phyloP scores from a whole-genome alignment of 2,888 invertebrate genomes.

The Ditula angustiorana region DNA sequence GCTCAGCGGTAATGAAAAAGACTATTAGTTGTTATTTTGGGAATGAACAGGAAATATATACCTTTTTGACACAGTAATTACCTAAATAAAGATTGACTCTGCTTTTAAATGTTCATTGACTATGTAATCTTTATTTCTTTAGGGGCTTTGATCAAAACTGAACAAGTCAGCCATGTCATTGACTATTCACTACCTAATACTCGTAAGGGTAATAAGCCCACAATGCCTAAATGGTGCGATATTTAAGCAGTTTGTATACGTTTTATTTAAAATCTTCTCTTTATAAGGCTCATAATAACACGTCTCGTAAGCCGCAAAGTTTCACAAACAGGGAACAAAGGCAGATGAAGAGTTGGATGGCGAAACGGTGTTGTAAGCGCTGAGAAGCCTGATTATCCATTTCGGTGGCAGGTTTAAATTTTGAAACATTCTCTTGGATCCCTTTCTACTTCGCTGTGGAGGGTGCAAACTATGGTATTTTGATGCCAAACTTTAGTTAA shows the following conservation, averaged over 20 bases:
- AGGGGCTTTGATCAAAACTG: too few species aligned
- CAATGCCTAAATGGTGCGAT: neutral
- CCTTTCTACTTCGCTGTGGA: slow-evolving; percentile 5
- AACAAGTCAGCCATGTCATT: too few species aligned
- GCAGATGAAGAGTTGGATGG: slow-evolving; percentile 26
- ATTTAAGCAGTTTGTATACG: neutral
- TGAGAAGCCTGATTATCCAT: slow-evolving; percentile 32
- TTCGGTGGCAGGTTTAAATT: slow-evolving; percentile 35
- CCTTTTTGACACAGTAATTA: too few species aligned
- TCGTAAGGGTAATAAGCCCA: too few species aligned
- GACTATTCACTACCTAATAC: too few species aligned
- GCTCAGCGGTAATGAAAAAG: too few species aligned
- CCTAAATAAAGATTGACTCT: too few species aligned
- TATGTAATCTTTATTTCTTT: too few species aligned
- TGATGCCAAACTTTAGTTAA: too few species aligned
- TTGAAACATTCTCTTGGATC: slow-evolving; percentile 20
- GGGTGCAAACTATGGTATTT: neutral
- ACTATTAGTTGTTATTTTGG: too few species aligned
- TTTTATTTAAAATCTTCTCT: neutral
- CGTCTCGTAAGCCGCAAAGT: slow-evolving; percentile 21
- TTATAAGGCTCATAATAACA: slow-evolving; percentile 21
- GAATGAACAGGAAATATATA: too few species aligned
- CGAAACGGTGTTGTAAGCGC: slow-evolving; percentile 29
- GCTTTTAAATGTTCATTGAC: too few species aligned
- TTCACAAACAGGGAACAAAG: slow-evolving; percentile 38